Conservation (phyloP, 2,888 invertebrate genomes). For the Amphimallon solstitiale region DNA sequence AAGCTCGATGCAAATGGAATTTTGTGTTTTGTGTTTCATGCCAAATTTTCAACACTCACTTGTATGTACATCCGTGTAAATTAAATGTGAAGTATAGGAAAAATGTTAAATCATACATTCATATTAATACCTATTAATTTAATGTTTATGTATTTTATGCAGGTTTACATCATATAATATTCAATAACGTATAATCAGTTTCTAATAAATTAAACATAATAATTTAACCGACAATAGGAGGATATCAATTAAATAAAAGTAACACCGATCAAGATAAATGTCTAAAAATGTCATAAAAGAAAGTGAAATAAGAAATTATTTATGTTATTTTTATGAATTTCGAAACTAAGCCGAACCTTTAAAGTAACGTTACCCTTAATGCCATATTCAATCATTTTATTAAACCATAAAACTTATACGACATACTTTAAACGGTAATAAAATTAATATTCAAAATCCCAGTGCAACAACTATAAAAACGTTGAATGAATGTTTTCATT, state of each 20-base stretch:
- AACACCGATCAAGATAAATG: background rate
- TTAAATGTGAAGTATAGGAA: too few species aligned
- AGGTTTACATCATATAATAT: too few species aligned
- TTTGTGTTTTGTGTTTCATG: too few species aligned
- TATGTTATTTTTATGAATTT: constrained; percentile 15
- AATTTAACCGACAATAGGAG: too few species aligned
- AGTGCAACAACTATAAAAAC: constrained; percentile 52
- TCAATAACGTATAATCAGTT: too few species aligned
- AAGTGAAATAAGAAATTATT: background rate
- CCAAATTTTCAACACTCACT: too few species aligned
- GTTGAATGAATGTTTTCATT: constrained; percentile 45
- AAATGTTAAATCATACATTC: too few species aligned
- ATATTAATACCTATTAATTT: too few species aligned
- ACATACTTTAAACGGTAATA: constrained; percentile 58
- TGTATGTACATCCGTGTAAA: too few species aligned
- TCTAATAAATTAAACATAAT: too few species aligned
- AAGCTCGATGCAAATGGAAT: background rate
- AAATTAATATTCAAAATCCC: constrained; percentile 59
- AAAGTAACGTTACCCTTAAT: constrained; percentile 5
- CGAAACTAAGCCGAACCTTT: background rate
- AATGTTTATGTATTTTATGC: too few species aligned
- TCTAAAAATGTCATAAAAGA: background rate
- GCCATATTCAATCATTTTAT: constrained; percentile 56
- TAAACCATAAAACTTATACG: constrained; percentile 58
- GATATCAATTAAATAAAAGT: background rate